A percentile compares a stretch with the other conserved stretches of the same genome.
Evolutionary conservation across 2,113 vertebrate species (phyloP).

Genomic region (Psephotus haematonotus): DNA sequence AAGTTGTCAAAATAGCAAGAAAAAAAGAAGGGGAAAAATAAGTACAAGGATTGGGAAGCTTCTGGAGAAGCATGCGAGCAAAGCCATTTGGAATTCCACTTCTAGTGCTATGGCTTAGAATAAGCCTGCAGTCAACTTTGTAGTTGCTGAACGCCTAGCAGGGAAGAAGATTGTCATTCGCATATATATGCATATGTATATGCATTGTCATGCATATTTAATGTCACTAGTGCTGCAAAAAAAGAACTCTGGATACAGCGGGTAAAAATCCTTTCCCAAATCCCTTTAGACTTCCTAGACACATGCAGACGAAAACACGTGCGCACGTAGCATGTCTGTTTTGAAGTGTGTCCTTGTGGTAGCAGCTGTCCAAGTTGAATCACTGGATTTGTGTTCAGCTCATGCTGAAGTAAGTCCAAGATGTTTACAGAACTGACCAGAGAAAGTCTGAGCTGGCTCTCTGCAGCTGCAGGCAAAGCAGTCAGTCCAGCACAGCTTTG

Average conservation of each 20-base stretch:
- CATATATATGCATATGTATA: neutral
- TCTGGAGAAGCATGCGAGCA: neutral
- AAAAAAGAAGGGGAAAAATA: neutral
- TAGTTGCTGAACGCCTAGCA: neutral
- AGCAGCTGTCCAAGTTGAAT: constrained; percentile 39
- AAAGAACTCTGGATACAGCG: neutral
- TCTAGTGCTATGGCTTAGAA: neutral
- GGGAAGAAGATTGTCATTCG: neutral
- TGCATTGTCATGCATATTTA: neutral
- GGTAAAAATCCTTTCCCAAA: neutral
- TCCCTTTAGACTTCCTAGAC: neutral
- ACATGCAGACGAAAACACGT: constrained; percentile 1
- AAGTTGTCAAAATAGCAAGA: neutral
- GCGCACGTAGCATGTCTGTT: neutral
- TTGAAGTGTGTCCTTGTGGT: neutral
- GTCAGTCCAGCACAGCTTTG: neutral
- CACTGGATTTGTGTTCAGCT: constrained; percentile 25
- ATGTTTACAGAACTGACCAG: constrained; percentile 2
- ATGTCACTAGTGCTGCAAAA: neutral
- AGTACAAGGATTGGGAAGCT: neutral
- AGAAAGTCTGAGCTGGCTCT: neutral
- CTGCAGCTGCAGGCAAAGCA: constrained; percentile 21
- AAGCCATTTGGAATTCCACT: neutral
- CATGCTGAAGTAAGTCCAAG: constrained; percentile 32
- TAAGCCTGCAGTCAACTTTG: neutral